Evolutionary conservation across 2,888 invertebrate species (phyloP), one percentile per base, ranked within the genome.

Genomic region (Dyspetes luteomarginatus): DNA sequence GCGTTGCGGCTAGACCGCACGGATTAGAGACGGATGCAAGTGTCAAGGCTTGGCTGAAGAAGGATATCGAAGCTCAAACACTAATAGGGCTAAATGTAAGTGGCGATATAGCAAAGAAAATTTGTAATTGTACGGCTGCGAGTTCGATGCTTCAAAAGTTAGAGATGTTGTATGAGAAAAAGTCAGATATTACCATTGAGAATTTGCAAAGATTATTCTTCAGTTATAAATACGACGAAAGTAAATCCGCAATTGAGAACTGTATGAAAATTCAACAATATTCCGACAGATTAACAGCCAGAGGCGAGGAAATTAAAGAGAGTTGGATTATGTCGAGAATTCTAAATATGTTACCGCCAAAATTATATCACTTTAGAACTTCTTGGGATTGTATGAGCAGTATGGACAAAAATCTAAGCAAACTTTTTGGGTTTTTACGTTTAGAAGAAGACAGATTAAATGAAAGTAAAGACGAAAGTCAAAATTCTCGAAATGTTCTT

Each of bases 11-110:
- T 15, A 85, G 72, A 75, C 85, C 83, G 12, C 52, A 50, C 22
- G 84, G 85, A 71, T 0, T 9, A 2, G 76, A 77, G 0, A 73
- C 62, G 2, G n/a, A 60, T 12, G 78, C 73, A 55, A 26, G 9
- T 45, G 82, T 85, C 17, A 62, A 72, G 28, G 56, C 78, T 0
- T 87, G 86, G 86, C 24, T 80, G 12, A 81, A 83, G 24, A 80
- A 85, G 52, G 86, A 87, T 64, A 26, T 87, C 9, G 86, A 86
- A 50, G 85, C 87, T 12, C 84, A 87, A 82, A 83, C 84, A 0
- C 65, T 86, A 4, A 85, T 87, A 65, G 86, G 86, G 0, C 24
- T 86, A 7, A 88, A 86, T 81, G 83, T 85, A 28, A 82, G 77
- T 52, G 81, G 83, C 7, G 64, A 82, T 24, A 84, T 87, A 67